Evolutionary conservation across 2,888 invertebrate genomes (phyloP).

Genomic region (Iphiclides podalirius): DNA sequence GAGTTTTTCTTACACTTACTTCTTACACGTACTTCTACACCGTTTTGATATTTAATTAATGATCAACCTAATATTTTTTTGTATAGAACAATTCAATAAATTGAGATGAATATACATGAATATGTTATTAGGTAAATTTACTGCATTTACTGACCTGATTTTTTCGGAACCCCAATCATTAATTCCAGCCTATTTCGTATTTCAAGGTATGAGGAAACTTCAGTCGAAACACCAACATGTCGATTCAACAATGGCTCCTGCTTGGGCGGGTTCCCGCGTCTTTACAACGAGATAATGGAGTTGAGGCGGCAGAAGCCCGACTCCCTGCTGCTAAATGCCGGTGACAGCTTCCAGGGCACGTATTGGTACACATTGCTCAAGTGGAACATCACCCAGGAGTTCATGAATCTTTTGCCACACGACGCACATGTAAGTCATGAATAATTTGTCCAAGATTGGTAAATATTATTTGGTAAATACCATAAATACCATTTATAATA

Average conservation of each 20-base stretch:
- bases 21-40: no score
- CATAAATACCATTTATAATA: neutral
- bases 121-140: no score
- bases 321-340: constrained; percentile 88
- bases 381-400: constrained; percentile 86
- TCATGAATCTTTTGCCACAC: constrained; percentile 86
- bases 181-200: no score
- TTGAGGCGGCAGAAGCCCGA: constrained; percentile 71
- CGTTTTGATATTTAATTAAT: no score
- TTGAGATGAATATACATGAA: no score
- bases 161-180: no score
- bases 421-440: constrained; percentile 84
- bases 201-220: constrained; percentile 82
- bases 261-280: constrained; percentile 84
- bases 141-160: no score
- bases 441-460: no score
- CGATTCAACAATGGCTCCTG: constrained; percentile 74
- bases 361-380: constrained; percentile 87
- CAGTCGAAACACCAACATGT: constrained; percentile 77
- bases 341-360: constrained; percentile 92
- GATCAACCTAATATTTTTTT: no score
- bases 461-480: no score
- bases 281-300: constrained; percentile 77
- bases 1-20: no score
- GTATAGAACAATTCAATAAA: no score